Evolutionary conservation across 1,140 invertebrate species (phyloP).

Genomic region (Lepidurus couesii): DNA sequence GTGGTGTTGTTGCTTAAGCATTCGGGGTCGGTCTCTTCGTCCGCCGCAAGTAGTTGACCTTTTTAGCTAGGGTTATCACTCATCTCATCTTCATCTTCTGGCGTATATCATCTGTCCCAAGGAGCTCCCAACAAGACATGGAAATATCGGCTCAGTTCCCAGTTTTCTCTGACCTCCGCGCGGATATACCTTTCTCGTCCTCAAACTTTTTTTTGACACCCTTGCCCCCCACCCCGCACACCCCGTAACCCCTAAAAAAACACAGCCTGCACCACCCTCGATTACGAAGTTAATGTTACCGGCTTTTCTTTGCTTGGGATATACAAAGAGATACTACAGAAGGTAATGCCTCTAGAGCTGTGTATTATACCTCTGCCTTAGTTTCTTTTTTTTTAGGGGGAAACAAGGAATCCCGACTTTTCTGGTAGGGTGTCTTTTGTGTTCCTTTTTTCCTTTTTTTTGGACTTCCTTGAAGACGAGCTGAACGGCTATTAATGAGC

Average conservation of each 20-base stretch:
- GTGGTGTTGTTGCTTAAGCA: neutral
- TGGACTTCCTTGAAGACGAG: neutral
- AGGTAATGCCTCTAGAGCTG: too few species aligned
- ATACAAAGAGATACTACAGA: too few species aligned
- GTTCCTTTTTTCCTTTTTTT: neutral
- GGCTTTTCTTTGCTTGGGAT: neutral
- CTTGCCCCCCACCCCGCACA: neutral
- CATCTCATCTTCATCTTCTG: conserved; percentile 22
- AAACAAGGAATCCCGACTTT: too few species aligned
- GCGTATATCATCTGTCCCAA: conserved; percentile 17
- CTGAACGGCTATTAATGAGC: neutral
- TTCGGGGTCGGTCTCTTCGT: neutral
- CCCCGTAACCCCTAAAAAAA: too few species aligned
- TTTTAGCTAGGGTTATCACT: conserved; percentile 4
- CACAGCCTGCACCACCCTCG: neutral
- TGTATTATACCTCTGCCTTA: too few species aligned
- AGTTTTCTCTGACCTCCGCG: neutral
- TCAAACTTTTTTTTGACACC: neutral
- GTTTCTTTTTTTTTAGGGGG: too few species aligned
- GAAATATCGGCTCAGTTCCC: conserved; percentile 9
- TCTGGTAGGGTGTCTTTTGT: neutral
- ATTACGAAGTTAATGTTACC: conserved; percentile 5
- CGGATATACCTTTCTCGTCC: neutral
- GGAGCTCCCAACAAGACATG: conserved; percentile 20
- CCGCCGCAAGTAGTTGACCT: conserved; percentile 10